Percentiles rank a stretch among this genome's conserved stretches.
phyloP scores from a whole-genome alignment of 1,140 invertebrate genomes.

The Ceratina australensis region DNA sequence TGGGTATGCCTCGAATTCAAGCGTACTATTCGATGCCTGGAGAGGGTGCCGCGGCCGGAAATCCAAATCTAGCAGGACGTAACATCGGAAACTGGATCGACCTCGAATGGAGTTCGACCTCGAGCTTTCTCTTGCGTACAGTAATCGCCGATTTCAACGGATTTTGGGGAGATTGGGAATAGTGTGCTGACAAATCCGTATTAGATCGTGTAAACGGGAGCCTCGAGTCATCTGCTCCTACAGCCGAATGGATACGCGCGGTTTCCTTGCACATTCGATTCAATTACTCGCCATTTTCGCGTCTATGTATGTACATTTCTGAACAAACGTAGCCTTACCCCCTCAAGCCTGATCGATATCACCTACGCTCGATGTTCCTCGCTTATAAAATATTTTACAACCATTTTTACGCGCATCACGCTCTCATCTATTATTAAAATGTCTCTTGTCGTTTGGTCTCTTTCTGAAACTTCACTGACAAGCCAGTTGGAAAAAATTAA shows the following conservation, averaged over 20 bases:
- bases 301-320: slow-evolving; percentile 44
- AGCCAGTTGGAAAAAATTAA: no score
- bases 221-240: slow-evolving; percentile 25
- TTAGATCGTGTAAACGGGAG: slow-evolving; percentile 57
- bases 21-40: slow-evolving; percentile 50
- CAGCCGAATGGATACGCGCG: slow-evolving; percentile 26
- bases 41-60: slow-evolving; percentile 59
- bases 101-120: slow-evolving; percentile 44
- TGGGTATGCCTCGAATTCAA: slow-evolving; percentile 52
- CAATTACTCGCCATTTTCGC: slow-evolving; percentile 43
- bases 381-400: neutral
- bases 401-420: neutral
- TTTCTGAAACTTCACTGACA: slow-evolving; percentile 17
- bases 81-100: slow-evolving; percentile 56
- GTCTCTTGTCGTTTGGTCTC: slow-evolving; percentile 7
- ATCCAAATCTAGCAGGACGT: slow-evolving; percentile 53
- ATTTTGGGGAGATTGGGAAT: slow-evolving; percentile 53
- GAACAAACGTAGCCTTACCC: slow-evolving; percentile 25
- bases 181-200: slow-evolving; percentile 62
- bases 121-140: slow-evolving; percentile 42
- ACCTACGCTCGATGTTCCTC: neutral
- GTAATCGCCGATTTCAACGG: slow-evolving; percentile 63
- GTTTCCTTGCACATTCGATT: slow-evolving; percentile 40
- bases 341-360: slow-evolving; percentile 7
- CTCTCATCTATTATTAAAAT: neutral